Percentiles rank a stretch among this genome's conserved stretches.
Evolutionary conservation across 2,113 vertebrate species (phyloP).

Genomic region (Saiga tatarica): DNA sequence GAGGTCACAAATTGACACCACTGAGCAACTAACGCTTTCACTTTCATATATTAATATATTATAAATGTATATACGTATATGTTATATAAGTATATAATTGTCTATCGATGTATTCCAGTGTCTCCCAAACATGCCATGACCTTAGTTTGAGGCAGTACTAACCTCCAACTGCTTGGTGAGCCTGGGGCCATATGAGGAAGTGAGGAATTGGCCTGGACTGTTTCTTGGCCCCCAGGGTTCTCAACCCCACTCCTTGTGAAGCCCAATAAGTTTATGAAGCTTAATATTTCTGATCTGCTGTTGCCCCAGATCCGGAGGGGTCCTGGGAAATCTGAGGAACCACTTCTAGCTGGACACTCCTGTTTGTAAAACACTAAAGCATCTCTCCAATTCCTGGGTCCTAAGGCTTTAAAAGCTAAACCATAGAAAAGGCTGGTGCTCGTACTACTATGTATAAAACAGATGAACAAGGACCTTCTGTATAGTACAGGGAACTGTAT

Average conservation of each 20-base stretch:
- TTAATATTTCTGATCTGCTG: background rate
- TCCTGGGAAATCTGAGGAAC: background rate
- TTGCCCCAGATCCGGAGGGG: background rate
- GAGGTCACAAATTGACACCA: background rate
- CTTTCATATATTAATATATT: background rate
- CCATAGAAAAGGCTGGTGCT: background rate
- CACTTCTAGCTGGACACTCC: fast-evolving
- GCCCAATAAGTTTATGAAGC: background rate
- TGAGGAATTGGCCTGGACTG: background rate
- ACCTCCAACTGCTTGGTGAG: background rate
- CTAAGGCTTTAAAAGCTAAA: background rate
- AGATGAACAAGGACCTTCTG: background rate
- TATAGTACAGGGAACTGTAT: background rate
- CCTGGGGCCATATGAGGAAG: background rate
- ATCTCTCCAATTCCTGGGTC: background rate
- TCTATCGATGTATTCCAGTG: background rate
- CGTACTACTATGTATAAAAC: background rate
- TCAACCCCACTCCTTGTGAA: background rate
- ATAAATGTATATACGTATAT: background rate
- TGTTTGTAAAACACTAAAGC: fast-evolving
- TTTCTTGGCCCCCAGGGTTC: background rate
- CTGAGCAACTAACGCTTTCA: background rate
- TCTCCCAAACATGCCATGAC: background rate
- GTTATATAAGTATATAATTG: background rate
- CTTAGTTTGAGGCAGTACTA: background rate